Base-by-base conservation (phyloP, 2,797 vertebrate genomes). In the Rhinoraja longicauda region DNA sequence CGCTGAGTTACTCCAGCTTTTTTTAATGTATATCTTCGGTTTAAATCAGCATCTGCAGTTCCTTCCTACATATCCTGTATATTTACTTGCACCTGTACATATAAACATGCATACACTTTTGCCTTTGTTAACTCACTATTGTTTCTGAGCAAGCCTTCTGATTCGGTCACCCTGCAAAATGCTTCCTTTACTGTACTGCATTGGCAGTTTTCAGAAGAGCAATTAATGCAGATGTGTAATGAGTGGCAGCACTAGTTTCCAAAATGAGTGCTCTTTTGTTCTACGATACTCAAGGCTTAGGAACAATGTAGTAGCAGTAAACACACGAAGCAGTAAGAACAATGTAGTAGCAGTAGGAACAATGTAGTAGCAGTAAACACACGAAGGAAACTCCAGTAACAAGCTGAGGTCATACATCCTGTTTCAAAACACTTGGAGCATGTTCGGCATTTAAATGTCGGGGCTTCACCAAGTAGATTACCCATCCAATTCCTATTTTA, bases 401-500 rank as follows among this genome's bases (percentile, higher is more conserved):
- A 32, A 88, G 57, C 59, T 64, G 84, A 64, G 84, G 57, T 88
- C 84, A 88, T 64, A 19, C n/a, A 36, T 64, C n/a, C 84, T 32
- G 8, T 64, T 88, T 88, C 29, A 32, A 64, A 59, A 32, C 59
- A 88, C 59, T 88, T 88, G 84, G 59, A 88, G 84, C 84, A 88
- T n/a, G 59, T n/a, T 64, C n/a, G 6, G 59, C n/a, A 88, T 29
- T 88, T 64, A 88, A 88, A 64, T 64, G 62, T 64, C 32, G 84
- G 19, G 13, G n/a, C n/a, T 36, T 29, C 19, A 64, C 17, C 84
- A 88, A n/a, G 62, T n/a, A 32, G 59, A 36, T 88, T 32, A 88
- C 59, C 59, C 59, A 15, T 21, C 13, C 29, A 88, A 29, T 88
- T 88, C 59, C n/a, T 88, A 84, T 29, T n/a, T 88, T 88, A 59